phyloP scores from a whole-genome alignment of 2,888 invertebrate genomes.

The Heliconius sara region DNA sequence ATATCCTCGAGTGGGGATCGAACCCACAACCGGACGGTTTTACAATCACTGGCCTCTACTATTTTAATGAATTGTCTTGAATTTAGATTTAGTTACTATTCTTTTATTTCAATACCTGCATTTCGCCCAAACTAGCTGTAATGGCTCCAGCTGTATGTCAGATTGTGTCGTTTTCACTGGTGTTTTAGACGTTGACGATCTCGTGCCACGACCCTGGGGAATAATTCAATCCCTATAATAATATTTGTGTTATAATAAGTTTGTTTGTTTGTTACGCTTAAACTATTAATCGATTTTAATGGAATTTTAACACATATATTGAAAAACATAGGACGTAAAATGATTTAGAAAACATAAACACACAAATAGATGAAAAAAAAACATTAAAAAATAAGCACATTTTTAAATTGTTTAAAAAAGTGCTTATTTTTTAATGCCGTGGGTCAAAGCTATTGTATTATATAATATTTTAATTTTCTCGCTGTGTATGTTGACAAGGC shows the following conservation, averaged over 20 bases:
- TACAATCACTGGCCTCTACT: too few species aligned
- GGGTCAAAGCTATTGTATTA: too few species aligned
- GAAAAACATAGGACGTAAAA: too few species aligned
- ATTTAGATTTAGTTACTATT: not conserved
- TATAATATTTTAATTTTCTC: not conserved
- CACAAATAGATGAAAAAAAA: too few species aligned
- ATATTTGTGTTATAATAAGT: not conserved
- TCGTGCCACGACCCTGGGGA: constrained; percentile 72
- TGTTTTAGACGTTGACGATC: constrained; percentile 73
- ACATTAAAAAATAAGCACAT: too few species aligned
- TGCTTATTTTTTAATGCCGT: too few species aligned
- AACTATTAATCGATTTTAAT: not conserved
- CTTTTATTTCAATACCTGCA: constrained; percentile 82
- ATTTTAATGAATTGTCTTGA: not conserved
- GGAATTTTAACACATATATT: too few species aligned
- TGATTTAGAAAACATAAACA: too few species aligned
- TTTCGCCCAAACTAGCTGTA: constrained; percentile 98
- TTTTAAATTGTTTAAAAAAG: too few species aligned
- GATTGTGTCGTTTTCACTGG: constrained; percentile 63
- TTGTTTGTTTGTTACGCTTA: not conserved
- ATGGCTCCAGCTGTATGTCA: constrained; percentile 86
- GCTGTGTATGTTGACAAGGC: not conserved
- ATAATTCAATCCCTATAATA: not conserved
- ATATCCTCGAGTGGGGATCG: too few species aligned
- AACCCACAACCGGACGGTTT: too few species aligned